Evolutionary conservation across 2,888 invertebrate species (phyloP).

Genomic region (Sipunculus nudus): DNA sequence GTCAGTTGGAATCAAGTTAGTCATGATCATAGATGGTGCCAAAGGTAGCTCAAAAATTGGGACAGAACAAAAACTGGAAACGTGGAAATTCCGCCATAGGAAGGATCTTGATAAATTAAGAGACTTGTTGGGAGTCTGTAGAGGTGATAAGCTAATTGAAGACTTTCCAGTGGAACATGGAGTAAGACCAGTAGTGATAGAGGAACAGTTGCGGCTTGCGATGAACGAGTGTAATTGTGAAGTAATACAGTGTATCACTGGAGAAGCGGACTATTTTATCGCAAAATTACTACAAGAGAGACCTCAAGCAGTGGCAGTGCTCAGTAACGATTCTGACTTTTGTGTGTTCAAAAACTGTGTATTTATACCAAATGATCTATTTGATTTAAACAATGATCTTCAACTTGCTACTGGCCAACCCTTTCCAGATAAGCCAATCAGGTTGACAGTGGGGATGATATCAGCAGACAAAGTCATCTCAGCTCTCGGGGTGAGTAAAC

Average conservation of each 20-base stretch:
- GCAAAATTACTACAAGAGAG: constrained; percentile 49
- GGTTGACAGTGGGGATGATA: constrained; percentile 51
- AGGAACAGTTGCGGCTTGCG: constrained; percentile 51
- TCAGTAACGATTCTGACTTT: constrained; percentile 63
- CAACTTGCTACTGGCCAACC: constrained; percentile 41
- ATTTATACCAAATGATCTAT: constrained; percentile 54
- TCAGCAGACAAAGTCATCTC: constrained; percentile 42
- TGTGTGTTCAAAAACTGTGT: constrained; percentile 52
- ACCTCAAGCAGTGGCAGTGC: constrained; percentile 53
- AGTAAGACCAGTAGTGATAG: constrained; percentile 56
- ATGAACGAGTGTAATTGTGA: constrained; percentile 52
- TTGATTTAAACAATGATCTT: constrained; percentile 57
- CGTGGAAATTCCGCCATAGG: constrained; percentile 53
- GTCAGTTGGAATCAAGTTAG: constrained; percentile 49
- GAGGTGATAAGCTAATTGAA: constrained; percentile 39
- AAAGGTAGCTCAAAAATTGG: constrained; percentile 51
- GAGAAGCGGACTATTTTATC: constrained; percentile 58
- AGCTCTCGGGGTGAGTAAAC: constrained; percentile 44
- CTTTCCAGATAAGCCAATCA: constrained; percentile 46
- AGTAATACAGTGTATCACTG: constrained; percentile 44
- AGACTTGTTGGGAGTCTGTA: constrained; percentile 47
- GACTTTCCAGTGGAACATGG: constrained; percentile 40
- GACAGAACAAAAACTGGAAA: constrained; percentile 52
- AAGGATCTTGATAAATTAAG: constrained; percentile 47
- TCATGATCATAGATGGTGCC: constrained; percentile 58